Base-by-base conservation (phyloP, 2,888 invertebrate species). In the Drosophila falleni region DNA sequence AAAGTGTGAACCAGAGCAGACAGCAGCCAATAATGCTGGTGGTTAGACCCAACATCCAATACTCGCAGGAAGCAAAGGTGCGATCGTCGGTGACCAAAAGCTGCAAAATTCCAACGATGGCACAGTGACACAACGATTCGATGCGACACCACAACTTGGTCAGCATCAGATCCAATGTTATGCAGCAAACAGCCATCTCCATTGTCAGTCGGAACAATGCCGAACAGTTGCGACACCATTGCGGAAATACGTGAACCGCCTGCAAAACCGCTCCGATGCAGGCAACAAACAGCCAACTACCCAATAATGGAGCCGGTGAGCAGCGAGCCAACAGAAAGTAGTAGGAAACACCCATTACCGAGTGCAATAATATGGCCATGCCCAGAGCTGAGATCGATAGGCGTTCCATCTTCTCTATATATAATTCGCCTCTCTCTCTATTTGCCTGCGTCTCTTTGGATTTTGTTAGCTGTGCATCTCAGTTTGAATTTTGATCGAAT, bases 331-430 rank as follows among this genome's bases (percentile, higher is more conserved):
- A 39, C 10, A 68, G 44, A 19, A 54, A 61, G 15, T 87, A 89
- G 56, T 89, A 89, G 13, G 89, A 83, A 26, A 84, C 39, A 19
- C 89, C 89, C 66, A 83, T 62, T 6, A 89, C 81, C 42, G 81
- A 67, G 26, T 87, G 81, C 13, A 89, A 23, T 13, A 81, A 0
- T 15, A 75, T 58, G 23, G 89, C 87, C 47, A 81, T 63, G 54
- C 55, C 26, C 19, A 83, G n/a, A 5, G 83, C 85, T n/a, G 64
- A 50, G 0, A 75, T n/a, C 6, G 72, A 68, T 6, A 89, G 54
- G 8, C 72, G 66, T 33, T 74, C 71, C 89, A 87, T 89, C 13
- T 11, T 47, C 29, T 5, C 6, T 29, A 4, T 23, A 23, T 23
- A 4, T 23, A 23, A 3, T 23, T 3, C 23, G 23, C 23, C 8